Conservation (phyloP, 2,113 vertebrate genomes). For the Thalassarche chlororhynchos region DNA sequence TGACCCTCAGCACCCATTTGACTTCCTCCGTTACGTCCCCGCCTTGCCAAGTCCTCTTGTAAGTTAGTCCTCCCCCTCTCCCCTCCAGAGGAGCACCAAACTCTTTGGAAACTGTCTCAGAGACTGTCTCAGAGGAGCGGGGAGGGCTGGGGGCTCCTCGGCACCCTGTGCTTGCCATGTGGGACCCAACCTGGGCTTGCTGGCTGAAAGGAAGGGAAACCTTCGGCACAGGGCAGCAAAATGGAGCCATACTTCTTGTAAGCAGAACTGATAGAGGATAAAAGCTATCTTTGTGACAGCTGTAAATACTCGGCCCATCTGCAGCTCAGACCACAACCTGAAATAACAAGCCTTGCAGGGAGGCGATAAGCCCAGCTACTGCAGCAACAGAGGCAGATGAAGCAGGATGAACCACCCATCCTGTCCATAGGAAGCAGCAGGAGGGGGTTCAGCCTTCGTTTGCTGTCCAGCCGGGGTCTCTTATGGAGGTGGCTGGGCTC, state of each 20-base stretch:
- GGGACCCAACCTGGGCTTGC: rapidly evolving
- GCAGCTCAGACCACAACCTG: background rate
- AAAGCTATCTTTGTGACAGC: background rate
- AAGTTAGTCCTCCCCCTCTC: background rate
- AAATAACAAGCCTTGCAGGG: background rate
- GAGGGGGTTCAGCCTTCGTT: background rate
- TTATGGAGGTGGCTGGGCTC: rapidly evolving
- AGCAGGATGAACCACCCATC: rapidly evolving
- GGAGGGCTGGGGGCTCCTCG: background rate
- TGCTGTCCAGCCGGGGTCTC: background rate
- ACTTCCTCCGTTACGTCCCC: background rate
- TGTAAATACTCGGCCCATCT: background rate
- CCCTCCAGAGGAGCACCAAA: background rate
- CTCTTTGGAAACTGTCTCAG: background rate
- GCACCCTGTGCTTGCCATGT: rapidly evolving
- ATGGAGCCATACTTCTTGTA: background rate
- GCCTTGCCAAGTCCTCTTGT: background rate
- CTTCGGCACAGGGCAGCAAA: background rate
- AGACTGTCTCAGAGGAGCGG: background rate
- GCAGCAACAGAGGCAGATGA: background rate
- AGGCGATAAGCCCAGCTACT: background rate
- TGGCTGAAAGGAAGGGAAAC: background rate
- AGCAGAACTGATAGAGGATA: background rate
- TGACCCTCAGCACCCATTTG: slow-evolving; percentile 69
- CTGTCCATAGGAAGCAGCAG: background rate